phyloP scores from a whole-genome alignment of 2,797 vertebrate species.

The Lagorchestes hirsutus region DNA sequence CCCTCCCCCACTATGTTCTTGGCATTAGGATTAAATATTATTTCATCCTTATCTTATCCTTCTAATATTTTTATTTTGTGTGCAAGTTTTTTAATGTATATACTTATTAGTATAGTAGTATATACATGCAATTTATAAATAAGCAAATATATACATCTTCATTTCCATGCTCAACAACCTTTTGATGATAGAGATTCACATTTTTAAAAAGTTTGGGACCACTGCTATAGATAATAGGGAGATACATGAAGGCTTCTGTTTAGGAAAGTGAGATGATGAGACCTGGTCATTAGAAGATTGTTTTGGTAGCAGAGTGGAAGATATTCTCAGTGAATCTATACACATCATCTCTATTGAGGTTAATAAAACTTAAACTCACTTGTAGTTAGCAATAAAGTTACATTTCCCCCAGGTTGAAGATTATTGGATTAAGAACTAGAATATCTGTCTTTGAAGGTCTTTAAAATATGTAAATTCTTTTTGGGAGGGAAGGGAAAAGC shows the following conservation, averaged over 20 bases:
- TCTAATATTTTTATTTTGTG: not conserved
- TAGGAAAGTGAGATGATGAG: not conserved
- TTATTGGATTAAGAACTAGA: conserved; percentile 29
- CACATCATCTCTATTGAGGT: not conserved
- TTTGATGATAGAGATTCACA: not conserved
- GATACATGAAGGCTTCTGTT: not conserved
- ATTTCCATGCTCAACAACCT: not conserved
- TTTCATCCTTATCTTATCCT: not conserved
- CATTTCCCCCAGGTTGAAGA: not conserved
- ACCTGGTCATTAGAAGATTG: not conserved
- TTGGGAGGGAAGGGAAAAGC: too few relatives aligned
- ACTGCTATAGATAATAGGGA: not conserved
- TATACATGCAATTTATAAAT: not conserved
- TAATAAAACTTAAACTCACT: conserved; percentile 19
- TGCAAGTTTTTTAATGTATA: not conserved
- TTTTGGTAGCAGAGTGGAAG: not conserved
- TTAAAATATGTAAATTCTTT: conserved; percentile 64
- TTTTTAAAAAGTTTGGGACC: not conserved
- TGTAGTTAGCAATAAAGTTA: not conserved
- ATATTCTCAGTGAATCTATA: not conserved
- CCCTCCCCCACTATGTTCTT: not conserved
- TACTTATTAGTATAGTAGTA: not conserved
- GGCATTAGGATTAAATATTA: not conserved
- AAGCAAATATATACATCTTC: not conserved
- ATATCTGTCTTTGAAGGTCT: conserved; percentile 33